phyloP scores from a whole-genome alignment of 2,113 vertebrate genomes.

The Illadopsis cleaveri region DNA sequence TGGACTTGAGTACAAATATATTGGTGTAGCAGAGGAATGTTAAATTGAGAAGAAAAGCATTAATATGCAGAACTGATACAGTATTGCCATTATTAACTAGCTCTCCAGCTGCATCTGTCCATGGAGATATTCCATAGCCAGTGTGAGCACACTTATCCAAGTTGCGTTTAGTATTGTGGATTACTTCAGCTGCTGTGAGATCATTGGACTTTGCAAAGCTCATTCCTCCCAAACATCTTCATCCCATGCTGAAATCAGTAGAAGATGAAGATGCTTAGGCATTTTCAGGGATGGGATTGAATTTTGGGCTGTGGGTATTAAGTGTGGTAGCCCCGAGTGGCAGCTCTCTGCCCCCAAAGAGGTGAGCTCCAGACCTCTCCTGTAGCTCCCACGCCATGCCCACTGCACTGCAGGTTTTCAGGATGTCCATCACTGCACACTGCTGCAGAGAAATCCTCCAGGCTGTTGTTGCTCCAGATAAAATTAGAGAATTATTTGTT shows the following conservation, averaged over 20 bases:
- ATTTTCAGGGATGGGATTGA: not conserved
- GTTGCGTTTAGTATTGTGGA: not conserved
- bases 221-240: not conserved
- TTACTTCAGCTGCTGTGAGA: not conserved
- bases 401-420: not conserved
- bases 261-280: not conserved
- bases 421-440: not conserved
- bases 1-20: not conserved
- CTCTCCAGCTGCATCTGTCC: not conserved
- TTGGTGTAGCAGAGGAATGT: not conserved
- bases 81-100: not conserved
- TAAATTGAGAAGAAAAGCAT: not conserved
- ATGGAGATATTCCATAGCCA: not conserved
- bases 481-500: not conserved
- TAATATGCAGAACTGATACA: not conserved
- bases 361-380: not conserved
- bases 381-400: not conserved
- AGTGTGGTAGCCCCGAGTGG: not conserved
- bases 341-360: not conserved
- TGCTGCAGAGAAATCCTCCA: not conserved
- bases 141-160: not conserved
- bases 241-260: not conserved
- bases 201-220: not conserved
- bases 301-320: not conserved
- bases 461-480: not conserved